These are phyloP conservation scores for Centropyge bicolor DNA, from an alignment of 2,797 vertebrate genomes.

Conservation along the genomic window DNA sequence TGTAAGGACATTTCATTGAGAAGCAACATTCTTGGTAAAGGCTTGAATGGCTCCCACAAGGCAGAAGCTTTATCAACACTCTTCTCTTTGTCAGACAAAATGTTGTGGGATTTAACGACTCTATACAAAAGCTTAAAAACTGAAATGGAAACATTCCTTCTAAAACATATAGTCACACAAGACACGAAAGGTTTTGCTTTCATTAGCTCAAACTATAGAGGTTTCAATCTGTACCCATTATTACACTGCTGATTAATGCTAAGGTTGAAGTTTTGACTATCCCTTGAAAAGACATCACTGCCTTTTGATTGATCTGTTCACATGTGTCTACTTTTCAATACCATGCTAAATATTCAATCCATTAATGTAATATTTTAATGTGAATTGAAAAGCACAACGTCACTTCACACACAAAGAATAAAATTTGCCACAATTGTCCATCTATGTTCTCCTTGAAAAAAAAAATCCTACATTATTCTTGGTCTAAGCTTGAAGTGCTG, in stretches of 20 bases:
- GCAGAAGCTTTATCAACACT: conserved; percentile 6
- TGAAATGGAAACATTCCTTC: not conserved
- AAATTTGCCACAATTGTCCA: not conserved
- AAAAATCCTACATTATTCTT: not conserved
- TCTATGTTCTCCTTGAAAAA: not conserved
- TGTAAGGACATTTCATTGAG: conserved; percentile 22
- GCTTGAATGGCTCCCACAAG: conserved; percentile 12
- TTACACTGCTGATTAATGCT: not conserved
- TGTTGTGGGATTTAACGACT: not conserved
- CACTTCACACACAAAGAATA: not conserved
- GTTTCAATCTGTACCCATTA: not conserved
- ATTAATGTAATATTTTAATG: not conserved
- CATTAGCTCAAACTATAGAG: not conserved
- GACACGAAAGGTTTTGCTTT: not conserved
- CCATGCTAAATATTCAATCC: not conserved
- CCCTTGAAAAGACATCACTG: not conserved
- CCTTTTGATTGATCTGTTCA: not conserved
- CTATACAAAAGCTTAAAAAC: not conserved
- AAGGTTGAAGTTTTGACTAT: not conserved
- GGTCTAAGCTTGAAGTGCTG: not conserved
- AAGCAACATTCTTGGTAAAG: conserved; percentile 24
- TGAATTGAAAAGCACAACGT: not conserved
- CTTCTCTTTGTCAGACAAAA: conserved; percentile 16
- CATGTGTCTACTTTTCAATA: not conserved
- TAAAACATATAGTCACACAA: not conserved